Base-by-base conservation (phyloP, 2,888 invertebrate genomes). In the Hetaerina titia region DNA sequence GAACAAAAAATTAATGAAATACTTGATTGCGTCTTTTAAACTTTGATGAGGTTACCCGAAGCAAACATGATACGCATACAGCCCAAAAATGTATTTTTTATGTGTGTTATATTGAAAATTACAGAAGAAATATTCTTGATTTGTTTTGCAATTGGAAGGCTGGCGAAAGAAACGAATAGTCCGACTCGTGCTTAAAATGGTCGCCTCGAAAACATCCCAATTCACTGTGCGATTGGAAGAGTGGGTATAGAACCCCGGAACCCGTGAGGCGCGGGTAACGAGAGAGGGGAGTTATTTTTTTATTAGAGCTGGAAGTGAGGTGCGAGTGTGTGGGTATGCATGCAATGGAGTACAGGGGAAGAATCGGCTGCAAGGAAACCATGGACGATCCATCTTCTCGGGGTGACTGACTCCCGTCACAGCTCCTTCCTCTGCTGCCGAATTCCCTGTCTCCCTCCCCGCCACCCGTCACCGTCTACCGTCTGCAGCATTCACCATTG, bases 331-430 rank as follows among this genome's bases (percentile, higher is more conserved):
- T 56, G 57, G 56, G 58, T 31, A 89, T 89, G 89, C 89, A 56
- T 89, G 57, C 89, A 58, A n/a, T 22, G 81, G 57, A 22, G 89
- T 22, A 89, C 11, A 11, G 89, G 4, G 58, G 31, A n/a, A 81
- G 81, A 81, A 81, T 81, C 81, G 81, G 81, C 81, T 31, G 15
- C 25, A 81, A 81, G 81, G 89, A 57, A 89, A 22, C 92, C 92
- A 92, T 17, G 22, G 92, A n/a, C 92, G 92, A 92, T 92, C 92
- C 92, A 92, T 92, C 90, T 87, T 69, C 60, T 90, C 81, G 94
- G 89, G 90, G 90, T 89, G 94, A 94, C 95, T 89, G 95, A 60
- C 95, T 94, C 96, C 95, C 96, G 88, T 94, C 95, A 95, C 74
- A 87, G 94, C 74, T 95, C 92, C 95, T 95, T 95, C 89, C 64